phyloP scores from a whole-genome alignment of 2,113 vertebrate species.

The Grallaria varia region DNA sequence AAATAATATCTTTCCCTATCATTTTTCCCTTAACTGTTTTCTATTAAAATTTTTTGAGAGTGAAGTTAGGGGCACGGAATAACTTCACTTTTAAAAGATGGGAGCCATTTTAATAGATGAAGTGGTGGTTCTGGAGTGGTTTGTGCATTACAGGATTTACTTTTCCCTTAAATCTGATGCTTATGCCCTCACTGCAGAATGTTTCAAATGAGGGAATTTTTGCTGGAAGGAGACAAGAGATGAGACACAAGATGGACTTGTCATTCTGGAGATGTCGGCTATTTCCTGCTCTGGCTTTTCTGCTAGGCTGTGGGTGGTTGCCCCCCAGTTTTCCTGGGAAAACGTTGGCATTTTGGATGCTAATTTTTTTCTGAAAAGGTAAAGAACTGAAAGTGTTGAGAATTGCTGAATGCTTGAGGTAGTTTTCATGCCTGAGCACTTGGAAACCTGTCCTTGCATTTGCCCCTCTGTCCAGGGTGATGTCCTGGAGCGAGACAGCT shows the following conservation, averaged over 20 bases:
- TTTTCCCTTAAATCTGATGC: background rate
- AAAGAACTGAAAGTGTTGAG: background rate
- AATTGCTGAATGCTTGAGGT: background rate
- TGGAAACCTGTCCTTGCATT: background rate
- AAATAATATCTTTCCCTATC: constrained; percentile 26
- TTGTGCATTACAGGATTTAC: background rate
- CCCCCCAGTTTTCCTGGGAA: background rate
- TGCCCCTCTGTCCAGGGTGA: background rate
- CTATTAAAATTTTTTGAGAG: constrained; percentile 23
- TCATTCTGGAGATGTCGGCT: background rate
- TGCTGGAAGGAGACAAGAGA: background rate
- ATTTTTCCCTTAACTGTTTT: constrained; percentile 23
- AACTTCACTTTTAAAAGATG: constrained; percentile 17
- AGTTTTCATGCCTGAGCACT: background rate
- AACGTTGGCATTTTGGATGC: background rate
- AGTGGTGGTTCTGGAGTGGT: background rate
- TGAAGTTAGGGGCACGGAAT: background rate
- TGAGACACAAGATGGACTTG: background rate
- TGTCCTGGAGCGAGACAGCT: background rate
- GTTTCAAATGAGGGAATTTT: background rate
- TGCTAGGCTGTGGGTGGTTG: background rate
- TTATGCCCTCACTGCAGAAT: background rate
- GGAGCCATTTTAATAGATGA: background rate
- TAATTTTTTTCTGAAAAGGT: background rate
- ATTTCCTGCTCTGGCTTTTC: background rate